Evolutionary conservation across 2,113 vertebrate genomes (phyloP).

Genomic region (Albula goreensis): DNA sequence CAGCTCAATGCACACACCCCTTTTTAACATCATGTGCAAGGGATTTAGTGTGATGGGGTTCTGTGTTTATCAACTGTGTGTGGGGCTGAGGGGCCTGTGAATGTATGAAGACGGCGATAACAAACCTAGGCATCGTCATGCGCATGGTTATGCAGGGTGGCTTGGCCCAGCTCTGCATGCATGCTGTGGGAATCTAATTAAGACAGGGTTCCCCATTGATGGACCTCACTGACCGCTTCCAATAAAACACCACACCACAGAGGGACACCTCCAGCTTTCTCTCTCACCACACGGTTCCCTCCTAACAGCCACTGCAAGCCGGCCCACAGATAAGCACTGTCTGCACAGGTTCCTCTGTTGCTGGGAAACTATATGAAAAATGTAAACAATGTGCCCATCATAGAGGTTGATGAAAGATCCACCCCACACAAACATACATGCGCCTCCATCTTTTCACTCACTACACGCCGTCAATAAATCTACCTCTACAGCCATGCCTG

Average conservation of each 20-base stretch:
- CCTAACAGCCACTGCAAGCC: not conserved
- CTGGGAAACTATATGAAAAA: not conserved
- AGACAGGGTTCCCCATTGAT: not conserved
- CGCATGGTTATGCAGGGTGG: too few species aligned
- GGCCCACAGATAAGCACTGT: not conserved
- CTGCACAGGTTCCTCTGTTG: not conserved
- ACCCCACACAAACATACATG: not conserved
- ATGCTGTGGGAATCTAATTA: not conserved
- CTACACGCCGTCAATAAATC: not conserved
- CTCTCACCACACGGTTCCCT: not conserved
- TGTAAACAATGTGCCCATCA: not conserved
- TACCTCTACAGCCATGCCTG: slow-evolving; percentile 17
- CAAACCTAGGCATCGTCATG: not conserved
- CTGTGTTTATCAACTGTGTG: too few species aligned
- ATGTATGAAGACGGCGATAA: not conserved
- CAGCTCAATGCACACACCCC: not conserved
- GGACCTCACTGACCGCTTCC: not conserved
- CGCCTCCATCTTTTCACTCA: not conserved
- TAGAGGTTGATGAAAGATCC: not conserved
- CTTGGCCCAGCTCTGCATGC: too few species aligned
- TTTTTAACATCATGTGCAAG: not conserved
- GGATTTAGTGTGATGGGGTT: not conserved
- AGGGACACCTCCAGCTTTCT: not conserved
- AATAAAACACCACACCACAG: not conserved
- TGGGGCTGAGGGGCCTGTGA: not conserved